Evolutionary conservation across 2,888 invertebrate genomes (phyloP).

Genomic region (Smittia aterrima): DNA sequence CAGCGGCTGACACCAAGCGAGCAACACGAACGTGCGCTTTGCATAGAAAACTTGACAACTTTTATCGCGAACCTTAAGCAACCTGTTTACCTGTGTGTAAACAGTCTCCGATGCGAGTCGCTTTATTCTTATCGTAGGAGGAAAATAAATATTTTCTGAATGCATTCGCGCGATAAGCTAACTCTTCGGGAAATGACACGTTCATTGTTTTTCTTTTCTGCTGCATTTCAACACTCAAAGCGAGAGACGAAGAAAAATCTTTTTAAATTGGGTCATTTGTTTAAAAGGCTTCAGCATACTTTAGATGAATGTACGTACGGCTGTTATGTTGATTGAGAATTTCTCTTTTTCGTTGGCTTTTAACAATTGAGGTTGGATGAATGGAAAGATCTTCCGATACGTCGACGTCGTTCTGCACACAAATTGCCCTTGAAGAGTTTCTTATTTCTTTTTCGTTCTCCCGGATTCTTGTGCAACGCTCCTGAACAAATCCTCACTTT

Average conservation of each 20-base stretch:
- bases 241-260: neutral
- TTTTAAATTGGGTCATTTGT: conserved; percentile 34
- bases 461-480: neutral
- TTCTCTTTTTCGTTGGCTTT: neutral
- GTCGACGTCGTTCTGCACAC: conserved; percentile 2
- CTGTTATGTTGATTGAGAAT: neutral
- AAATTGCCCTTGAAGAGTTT: conserved; percentile 19
- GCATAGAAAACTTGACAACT: neutral
- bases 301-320: neutral
- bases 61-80: neutral
- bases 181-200: too few species aligned
- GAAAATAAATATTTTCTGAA: neutral
- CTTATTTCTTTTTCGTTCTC: neutral
- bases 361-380: neutral
- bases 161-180: neutral
- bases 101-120: neutral
- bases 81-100: conserved; percentile 10
- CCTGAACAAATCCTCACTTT: conserved; percentile 20
- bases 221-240: neutral
- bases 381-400: neutral
- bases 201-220: neutral
- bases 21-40: neutral
- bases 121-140: neutral
- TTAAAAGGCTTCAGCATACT: neutral
- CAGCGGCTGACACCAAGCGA: too few species aligned